These are phyloP conservation scores for Botia kubotai DNA, from an alignment of 2,797 vertebrate genomes.

Conservation along the genomic window DNA sequence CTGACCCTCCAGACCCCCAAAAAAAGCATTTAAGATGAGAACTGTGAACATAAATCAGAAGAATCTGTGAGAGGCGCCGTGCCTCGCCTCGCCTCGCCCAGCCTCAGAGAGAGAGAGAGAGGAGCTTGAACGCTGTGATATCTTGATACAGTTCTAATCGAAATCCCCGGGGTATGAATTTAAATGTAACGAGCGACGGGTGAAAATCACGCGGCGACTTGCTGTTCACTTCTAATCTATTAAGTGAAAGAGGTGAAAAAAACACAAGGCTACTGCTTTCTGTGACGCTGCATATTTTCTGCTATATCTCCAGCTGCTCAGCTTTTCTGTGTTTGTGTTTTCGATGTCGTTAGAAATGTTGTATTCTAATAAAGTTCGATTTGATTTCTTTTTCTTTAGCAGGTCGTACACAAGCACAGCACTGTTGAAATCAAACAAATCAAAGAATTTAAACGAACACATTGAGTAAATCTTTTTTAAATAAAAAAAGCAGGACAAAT, in stretches of 20 bases:
- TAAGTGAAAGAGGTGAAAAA: not conserved
- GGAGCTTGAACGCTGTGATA: conserved; percentile 59
- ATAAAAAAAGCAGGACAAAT: no score
- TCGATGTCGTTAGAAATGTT: no score
- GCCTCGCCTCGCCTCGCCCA: conserved; percentile 13
- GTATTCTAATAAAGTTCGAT: no score
- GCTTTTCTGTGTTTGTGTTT: no score
- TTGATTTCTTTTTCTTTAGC: no score
- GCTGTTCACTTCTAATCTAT: conserved; percentile 34
- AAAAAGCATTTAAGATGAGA: conserved; percentile 3
- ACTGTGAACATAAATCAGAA: conserved; percentile 35
- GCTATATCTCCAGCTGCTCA: no score
- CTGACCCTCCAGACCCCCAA: not conserved
- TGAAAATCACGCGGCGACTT: conserved; percentile 44
- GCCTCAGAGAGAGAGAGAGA: not conserved
- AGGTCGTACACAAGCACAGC: no score
- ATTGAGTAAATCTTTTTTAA: no score
- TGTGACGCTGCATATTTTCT: no score
- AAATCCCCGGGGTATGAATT: conserved; percentile 60
- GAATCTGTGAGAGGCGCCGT: not conserved
- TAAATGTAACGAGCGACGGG: conserved; percentile 52
- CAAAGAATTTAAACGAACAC: no score
- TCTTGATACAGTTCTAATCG: conserved; percentile 63
- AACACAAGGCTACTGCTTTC: no score
- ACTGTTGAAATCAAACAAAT: no score